phyloP scores from a whole-genome alignment of 2,888 invertebrate species.

The Molorchus minor region DNA sequence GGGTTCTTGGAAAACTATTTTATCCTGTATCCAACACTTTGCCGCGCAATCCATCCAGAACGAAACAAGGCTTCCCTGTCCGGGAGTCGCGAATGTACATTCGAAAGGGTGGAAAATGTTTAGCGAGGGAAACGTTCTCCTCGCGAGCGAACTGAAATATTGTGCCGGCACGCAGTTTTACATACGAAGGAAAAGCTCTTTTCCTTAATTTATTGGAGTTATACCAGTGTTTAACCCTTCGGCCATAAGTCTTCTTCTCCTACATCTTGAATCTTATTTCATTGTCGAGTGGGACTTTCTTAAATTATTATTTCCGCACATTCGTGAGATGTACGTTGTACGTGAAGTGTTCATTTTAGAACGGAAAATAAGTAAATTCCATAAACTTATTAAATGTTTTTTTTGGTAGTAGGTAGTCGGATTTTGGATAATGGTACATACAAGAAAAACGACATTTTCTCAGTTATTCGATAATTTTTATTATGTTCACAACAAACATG shows the following conservation, averaged over 20 bases:
- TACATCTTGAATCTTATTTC: no score
- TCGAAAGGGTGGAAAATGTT: constrained; percentile 6
- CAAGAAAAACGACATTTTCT: no score
- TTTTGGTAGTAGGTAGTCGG: no score
- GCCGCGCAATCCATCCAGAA: constrained; percentile 11
- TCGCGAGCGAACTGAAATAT: constrained; percentile 49
- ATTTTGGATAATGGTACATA: no score
- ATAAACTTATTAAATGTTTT: no score
- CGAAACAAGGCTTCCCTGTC: constrained; percentile 21
- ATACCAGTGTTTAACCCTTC: constrained; percentile 48
- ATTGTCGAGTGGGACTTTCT: no score
- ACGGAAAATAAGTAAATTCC: no score
- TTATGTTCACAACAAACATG: no score
- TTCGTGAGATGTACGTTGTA: no score
- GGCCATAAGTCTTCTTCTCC: constrained; percentile 50
- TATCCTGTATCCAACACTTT: constrained; percentile 1
- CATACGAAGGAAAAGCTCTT: constrained; percentile 55
- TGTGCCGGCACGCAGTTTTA: constrained; percentile 52
- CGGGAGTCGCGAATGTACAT: constrained; percentile 10
- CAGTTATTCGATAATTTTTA: no score
- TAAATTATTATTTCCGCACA: no score
- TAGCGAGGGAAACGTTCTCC: constrained; percentile 12
- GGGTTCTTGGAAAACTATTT: constrained; percentile 19
- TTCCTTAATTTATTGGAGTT: constrained; percentile 52
- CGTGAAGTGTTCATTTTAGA: no score